Evolutionary conservation across 2,113 vertebrate species (phyloP).

Genomic region (Xyliphius kryptos): DNA sequence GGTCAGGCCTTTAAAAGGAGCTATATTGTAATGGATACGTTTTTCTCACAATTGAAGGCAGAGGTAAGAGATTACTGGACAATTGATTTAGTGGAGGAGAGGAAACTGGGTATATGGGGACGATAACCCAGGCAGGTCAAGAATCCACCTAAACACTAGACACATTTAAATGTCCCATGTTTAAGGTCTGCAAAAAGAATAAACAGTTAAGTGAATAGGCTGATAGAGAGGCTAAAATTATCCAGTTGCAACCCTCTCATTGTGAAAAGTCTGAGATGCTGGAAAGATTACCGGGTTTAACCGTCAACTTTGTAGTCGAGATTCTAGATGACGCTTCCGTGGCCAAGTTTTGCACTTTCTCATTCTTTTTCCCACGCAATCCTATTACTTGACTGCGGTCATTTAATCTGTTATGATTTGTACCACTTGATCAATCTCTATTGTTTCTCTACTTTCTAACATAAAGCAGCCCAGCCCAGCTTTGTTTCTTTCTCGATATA

Average conservation of each 20-base stretch:
- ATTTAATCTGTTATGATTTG: no score
- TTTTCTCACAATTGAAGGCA: constrained; percentile 87
- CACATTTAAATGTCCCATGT: constrained; percentile 57
- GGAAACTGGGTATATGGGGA: constrained; percentile 72
- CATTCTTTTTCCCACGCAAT: constrained; percentile 5
- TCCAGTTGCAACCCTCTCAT: constrained; percentile 55
- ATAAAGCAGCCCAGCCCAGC: no score
- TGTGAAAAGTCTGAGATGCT: constrained; percentile 38
- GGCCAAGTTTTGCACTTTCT: neutral
- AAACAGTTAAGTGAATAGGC: constrained; percentile 64
- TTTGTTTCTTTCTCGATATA: constrained; percentile 62
- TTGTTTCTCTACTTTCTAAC: no score
- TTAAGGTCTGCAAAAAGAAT: constrained; percentile 62
- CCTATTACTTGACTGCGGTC: no score
- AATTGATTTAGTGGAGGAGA: constrained; percentile 80
- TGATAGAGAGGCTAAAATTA: constrained; percentile 66
- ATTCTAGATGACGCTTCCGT: constrained; percentile 14
- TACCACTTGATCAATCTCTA: no score
- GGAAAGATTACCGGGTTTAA: constrained; percentile 62
- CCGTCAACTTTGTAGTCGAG: constrained; percentile 39
- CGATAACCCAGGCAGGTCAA: constrained; percentile 85
- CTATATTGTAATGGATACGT: constrained; percentile 51
- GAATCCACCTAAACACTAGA: constrained; percentile 63
- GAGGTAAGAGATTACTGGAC: constrained; percentile 76
- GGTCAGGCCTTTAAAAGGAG: constrained; percentile 57